Evolutionary conservation across 2,113 vertebrate genomes (phyloP).

Genomic region (Nestor notabilis): DNA sequence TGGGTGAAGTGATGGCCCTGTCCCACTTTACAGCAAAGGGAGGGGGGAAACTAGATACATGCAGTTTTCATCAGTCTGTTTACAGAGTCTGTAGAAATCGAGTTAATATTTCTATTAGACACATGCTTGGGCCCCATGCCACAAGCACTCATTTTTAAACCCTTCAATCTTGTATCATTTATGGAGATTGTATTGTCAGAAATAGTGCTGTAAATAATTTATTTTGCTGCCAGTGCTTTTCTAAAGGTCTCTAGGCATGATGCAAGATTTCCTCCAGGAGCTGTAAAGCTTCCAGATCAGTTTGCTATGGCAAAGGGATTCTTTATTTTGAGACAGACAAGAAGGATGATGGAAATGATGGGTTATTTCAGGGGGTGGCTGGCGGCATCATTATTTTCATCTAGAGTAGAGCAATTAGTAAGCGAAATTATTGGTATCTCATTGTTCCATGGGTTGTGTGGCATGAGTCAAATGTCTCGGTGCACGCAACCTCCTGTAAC

Average conservation of each 20-base stretch:
- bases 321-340: neutral
- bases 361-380: slow-evolving; percentile 3
- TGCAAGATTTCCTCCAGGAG: slow-evolving; percentile 53
- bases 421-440: neutral
- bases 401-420: neutral
- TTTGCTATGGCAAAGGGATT: slow-evolving; percentile 6
- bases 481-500: neutral
- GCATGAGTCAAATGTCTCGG: accelerated
- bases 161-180: slow-evolving; percentile 68
- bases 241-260: slow-evolving; percentile 50
- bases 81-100: neutral
- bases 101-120: slow-evolving; percentile 59
- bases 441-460: neutral
- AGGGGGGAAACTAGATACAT: neutral
- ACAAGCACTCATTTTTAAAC: slow-evolving; percentile 46
- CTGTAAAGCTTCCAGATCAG: slow-evolving; percentile 53
- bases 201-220: slow-evolving; percentile 65
- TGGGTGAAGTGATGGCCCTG: neutral
- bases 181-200: slow-evolving; percentile 69
- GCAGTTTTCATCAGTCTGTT: slow-evolving; percentile 31
- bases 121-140: slow-evolving; percentile 19
- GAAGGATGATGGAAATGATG: slow-evolving; percentile 20
- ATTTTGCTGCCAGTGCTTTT: slow-evolving; percentile 62
- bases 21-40: neutral
- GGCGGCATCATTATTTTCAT: neutral